These are phyloP conservation scores for Apomyelois bistriatella DNA, from an alignment of 2,888 invertebrate genomes.

Conservation along the genomic window DNA sequence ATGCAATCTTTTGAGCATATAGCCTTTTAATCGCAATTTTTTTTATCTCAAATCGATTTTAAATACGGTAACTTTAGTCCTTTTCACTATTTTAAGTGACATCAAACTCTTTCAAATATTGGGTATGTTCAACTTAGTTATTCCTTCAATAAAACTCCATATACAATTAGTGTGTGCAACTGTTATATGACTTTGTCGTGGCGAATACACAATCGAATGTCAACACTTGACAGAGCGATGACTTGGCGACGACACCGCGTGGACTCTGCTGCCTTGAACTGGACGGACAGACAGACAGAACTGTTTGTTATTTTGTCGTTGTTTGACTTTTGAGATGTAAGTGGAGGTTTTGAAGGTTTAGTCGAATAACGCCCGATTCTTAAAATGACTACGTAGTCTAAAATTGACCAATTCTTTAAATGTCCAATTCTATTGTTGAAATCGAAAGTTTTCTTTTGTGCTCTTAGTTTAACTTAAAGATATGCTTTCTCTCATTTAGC, in stretches of 20 bases:
- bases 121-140: not conserved
- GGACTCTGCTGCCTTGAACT: slow-evolving; percentile 28
- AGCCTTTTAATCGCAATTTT: no score
- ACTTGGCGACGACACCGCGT: slow-evolving; percentile 26
- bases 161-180: slow-evolving; percentile 63
- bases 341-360: not conserved
- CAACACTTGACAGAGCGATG: slow-evolving; percentile 75
- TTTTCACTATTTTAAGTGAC: no score
- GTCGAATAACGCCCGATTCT: no score
- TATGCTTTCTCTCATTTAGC: no score
- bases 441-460: not conserved
- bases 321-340: not conserved
- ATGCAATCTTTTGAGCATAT: no score
- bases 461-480: no score
- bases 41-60: no score
- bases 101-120: no score
- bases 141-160: slow-evolving; percentile 16
- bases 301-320: slow-evolving; percentile 9
- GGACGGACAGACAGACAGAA: slow-evolving; percentile 28
- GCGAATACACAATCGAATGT: slow-evolving; percentile 69
- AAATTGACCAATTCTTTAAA: no score
- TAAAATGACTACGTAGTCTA: no score
- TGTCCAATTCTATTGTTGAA: no score
- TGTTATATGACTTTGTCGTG: slow-evolving; percentile 60
- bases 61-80: no score